Evolutionary conservation across 2,888 invertebrate species (phyloP), one percentile per base, ranked within the genome.

Genomic region (Apamea sordens): DNA sequence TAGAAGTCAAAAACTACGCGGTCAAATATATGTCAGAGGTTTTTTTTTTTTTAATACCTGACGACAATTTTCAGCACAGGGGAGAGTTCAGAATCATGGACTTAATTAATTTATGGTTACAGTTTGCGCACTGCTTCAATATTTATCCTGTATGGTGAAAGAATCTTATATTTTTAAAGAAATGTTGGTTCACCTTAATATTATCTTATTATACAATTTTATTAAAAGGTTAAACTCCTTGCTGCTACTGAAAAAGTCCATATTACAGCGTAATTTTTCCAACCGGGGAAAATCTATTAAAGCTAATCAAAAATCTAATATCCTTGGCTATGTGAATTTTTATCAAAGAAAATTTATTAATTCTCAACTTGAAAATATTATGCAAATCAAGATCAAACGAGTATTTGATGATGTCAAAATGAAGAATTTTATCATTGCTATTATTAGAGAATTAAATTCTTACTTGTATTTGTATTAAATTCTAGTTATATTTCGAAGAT

Each of bases 401-500:
- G 36, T 5, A 36, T 36, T 36, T 36, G 36, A 36, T 36, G 36
- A 36, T 36, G 28, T 67, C 50, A 71, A 44, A 15, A 21, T 69
- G 24, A 80, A 80, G 63, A 69, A 80, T 69, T 69, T 80, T 44
- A 44, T 72, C 53, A 73, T 24, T 24, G 53, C 24, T 78, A 18
- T 13, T 68, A 68, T 61, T 63, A 13, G 15, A 61, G 6, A 13
- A 41, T 28, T 44, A 56, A 28, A 50, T 59, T 47, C 44, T 21
- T 24, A 32, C 18, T 41, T 18, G n/a, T 41, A 18, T 13, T 28
- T 53, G 3, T 61, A 61, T 72, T 8, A 36, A 61, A 61, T 61
- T 61, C n/a, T 24, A 44, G 10, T 4, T 28, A 32, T 32, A 32
- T 71, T 67, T 36, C 41, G 6, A 10, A 15, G 10, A 24, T 32